Conservation (phyloP, 1,140 invertebrate genomes). For the Theocolax elegans region DNA sequence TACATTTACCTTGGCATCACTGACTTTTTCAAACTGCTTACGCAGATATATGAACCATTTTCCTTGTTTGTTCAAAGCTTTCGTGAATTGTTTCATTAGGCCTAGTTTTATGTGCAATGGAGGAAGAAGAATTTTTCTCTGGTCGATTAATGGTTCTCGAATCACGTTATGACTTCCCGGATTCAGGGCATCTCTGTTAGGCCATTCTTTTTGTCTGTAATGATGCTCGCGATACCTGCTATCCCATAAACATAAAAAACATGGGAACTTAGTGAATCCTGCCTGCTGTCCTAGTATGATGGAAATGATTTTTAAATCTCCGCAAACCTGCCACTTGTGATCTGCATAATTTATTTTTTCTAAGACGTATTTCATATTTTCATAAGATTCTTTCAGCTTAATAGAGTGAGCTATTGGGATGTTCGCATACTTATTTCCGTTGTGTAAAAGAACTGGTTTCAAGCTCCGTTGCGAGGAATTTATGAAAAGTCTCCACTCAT, state of each 20-base stretch:
- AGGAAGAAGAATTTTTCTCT: conserved; percentile 52
- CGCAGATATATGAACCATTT: too few species aligned
- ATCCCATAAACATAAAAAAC: too few species aligned
- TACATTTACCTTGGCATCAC: too few species aligned
- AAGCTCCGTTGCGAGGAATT: conserved; percentile 19
- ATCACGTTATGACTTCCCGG: conserved; percentile 54
- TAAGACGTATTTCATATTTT: not conserved
- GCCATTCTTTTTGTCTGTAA: conserved; percentile 48
- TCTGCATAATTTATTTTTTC: conserved; percentile 19
- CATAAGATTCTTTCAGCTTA: conserved; percentile 41
- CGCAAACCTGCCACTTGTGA: not conserved
- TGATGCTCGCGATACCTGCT: conserved; percentile 57
- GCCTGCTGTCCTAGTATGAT: too few species aligned
- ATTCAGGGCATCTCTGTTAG: conserved; percentile 47
- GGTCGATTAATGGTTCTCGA: conserved; percentile 49
- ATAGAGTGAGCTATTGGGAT: conserved; percentile 44
- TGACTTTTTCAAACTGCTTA: too few species aligned
- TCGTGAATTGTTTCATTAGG: conserved; percentile 57
- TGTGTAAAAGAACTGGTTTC: conserved; percentile 47
- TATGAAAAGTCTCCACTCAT: conserved; percentile 47
- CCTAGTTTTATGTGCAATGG: conserved; percentile 61
- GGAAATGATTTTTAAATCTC: too few species aligned
- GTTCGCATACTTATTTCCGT: conserved; percentile 43
- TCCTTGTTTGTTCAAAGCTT: too few species aligned
- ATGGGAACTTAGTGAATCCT: too few species aligned